Base-by-base conservation (phyloP, 2,888 invertebrate species). In the Xanthorhoe designata region DNA sequence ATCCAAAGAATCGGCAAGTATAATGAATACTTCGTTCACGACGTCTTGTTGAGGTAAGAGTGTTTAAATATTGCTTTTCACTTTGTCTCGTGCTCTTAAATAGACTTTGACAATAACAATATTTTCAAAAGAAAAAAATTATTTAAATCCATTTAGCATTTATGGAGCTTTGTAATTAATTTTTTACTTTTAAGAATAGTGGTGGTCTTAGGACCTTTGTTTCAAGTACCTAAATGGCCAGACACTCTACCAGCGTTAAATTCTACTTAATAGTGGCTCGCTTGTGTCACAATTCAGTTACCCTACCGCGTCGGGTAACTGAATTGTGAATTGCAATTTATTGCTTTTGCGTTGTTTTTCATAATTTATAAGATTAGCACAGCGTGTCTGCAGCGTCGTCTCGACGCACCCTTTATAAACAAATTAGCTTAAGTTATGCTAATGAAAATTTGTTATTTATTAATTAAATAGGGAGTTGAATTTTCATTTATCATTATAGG, bases 351-450 rank as follows among this genome's bases (percentile, higher is more conserved):
- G 80, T 85, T 87, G 84, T 87, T 88, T 88, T 89, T 89, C 86
- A 89, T 88, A 88, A 88, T 87, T 89, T 88, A 86, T 86, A 86
- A 86, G 84, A 86, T 86, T 83, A 87, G 79, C 79, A 74, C 49
- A 50, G 53, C 57, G 56, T 74, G 19, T 58, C 58, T 50, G 50
- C 35, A 50, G 35, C 49, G 32, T 32, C 50, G 35, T 32, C 76
- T 75, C 61, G 52, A 54, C 56, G 35, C 51, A 49, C 61, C 58
- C 61, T 61, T 56, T 61, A 54, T 64, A 64, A 63, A 63, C 58
- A 68, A 66, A 70, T 70, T 64, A 68, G 61, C 66, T 64, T 66
- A 64, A 66, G 60, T 68, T 62, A 68, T 61, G 66, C 58, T 58
- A 60, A 66, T 64, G 62, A 61, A 68, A 68, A 62, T 50, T 64